Percentiles rank a stretch among this genome's conserved stretches.
Evolutionary conservation across 1,140 invertebrate genomes (phyloP).

Genomic region (Nebria ingens): DNA sequence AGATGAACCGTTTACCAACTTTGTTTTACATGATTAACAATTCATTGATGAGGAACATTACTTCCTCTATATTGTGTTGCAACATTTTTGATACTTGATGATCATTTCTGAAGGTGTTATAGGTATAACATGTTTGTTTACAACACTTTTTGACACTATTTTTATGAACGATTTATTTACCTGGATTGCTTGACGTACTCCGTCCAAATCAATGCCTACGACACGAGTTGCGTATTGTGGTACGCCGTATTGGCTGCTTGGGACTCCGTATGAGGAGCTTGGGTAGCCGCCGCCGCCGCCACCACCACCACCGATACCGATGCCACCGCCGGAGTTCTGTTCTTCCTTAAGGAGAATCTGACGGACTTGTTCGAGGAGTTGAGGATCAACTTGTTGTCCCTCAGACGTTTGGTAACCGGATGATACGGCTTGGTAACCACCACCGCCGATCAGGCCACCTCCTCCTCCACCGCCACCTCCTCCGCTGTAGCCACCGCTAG

Average conservation of each 20-base stretch:
- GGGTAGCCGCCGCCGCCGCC: slow-evolving; percentile 43
- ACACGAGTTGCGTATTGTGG: slow-evolving; percentile 47
- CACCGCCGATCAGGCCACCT: slow-evolving; percentile 45
- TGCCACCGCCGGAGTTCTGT: slow-evolving; percentile 43
- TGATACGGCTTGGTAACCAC: slow-evolving; percentile 60
- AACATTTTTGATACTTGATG: too few species aligned
- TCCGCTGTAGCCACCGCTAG: slow-evolving; percentile 38
- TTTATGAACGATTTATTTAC: slow-evolving; percentile 63
- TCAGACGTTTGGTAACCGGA: slow-evolving; percentile 62
- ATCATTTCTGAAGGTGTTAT: too few species aligned
- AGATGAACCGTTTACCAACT: slow-evolving; percentile 9
- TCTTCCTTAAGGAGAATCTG: slow-evolving; percentile 73
- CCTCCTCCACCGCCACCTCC: slow-evolving; percentile 32
- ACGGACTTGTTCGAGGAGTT: slow-evolving; percentile 67
- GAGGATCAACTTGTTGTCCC: slow-evolving; percentile 64
- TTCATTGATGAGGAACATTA: not conserved
- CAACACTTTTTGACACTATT: slow-evolving; percentile 36
- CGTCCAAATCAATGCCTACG: slow-evolving; percentile 63
- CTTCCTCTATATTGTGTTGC: slow-evolving; percentile 10
- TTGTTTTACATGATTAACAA: not conserved
- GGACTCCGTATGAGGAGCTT: slow-evolving; percentile 49
- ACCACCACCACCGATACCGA: slow-evolving; percentile 33
- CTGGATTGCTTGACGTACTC: slow-evolving; percentile 64
- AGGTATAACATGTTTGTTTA: too few species aligned
- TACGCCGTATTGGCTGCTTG: slow-evolving; percentile 45